phyloP scores from a whole-genome alignment of 2,888 invertebrate genomes.

The Nomada fucata region DNA sequence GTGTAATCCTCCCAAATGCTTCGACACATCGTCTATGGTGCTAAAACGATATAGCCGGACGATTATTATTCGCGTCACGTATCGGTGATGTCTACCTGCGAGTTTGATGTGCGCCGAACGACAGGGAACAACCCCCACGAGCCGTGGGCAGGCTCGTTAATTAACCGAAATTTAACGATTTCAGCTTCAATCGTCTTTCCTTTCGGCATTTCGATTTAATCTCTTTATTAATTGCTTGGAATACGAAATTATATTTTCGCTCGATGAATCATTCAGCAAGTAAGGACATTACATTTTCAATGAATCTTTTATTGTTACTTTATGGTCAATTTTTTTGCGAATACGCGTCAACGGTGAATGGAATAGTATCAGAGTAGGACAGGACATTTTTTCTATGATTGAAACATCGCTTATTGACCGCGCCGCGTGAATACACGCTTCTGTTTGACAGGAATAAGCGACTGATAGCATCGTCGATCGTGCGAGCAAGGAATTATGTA shows the following conservation, averaged over 20 bases:
- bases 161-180: conserved; percentile 37
- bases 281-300: not conserved
- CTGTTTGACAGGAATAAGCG: conserved; percentile 51
- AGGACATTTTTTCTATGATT: conserved; percentile 27
- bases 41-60: conserved; percentile 52
- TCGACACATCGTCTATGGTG: conserved; percentile 54
- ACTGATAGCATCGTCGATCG: conserved; percentile 43
- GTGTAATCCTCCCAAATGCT: conserved; percentile 45
- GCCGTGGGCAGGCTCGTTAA: conserved; percentile 21
- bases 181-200: not conserved
- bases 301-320: not conserved
- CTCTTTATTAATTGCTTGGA: conserved; percentile 20
- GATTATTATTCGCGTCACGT: conserved; percentile 64
- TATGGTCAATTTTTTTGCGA: not conserved
- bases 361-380: conserved; percentile 14
- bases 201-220: conserved; percentile 10
- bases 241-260: not conserved
- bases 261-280: not conserved
- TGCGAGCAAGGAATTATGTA: conserved; percentile 32
- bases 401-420: conserved; percentile 31
- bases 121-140: conserved; percentile 19
- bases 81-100: conserved; percentile 51
- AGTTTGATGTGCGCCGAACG: conserved; percentile 56
- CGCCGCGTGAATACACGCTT: conserved; percentile 50
- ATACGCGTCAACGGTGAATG: conserved; percentile 37